These are phyloP conservation scores for Channa maculata DNA, from an alignment of 2,113 vertebrate species.

Conservation along the genomic window DNA sequence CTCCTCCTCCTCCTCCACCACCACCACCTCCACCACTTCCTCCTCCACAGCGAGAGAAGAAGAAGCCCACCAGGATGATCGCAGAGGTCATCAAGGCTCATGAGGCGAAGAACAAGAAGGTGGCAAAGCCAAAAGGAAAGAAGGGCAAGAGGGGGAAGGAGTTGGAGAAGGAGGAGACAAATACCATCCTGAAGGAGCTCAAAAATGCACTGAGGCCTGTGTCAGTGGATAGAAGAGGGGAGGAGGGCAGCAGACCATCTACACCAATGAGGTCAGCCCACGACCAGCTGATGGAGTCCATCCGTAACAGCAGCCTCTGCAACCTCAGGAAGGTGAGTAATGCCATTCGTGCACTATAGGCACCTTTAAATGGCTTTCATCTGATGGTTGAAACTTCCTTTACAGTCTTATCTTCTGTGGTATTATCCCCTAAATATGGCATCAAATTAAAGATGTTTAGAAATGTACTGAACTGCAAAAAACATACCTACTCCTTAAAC, in stretches of 20 bases:
- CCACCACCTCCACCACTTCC: constrained; percentile 60
- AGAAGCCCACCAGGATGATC: constrained; percentile 90
- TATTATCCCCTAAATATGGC: not conserved
- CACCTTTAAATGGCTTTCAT: not conserved
- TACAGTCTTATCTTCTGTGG: too few relatives aligned
- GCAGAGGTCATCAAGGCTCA: constrained; percentile 94
- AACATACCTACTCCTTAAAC: constrained; percentile 5
- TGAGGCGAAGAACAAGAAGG: constrained; percentile 84
- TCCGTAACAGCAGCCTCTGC: constrained; percentile 88
- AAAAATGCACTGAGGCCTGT: constrained; percentile 92
- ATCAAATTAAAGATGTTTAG: not conserved
- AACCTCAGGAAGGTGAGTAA: constrained; percentile 87
- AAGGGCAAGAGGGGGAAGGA: constrained; percentile 77
- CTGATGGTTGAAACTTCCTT: not conserved
- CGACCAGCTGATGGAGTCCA: constrained; percentile 95
- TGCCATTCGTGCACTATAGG: not conserved
- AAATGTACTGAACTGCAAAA: not conserved
- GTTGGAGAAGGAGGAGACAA: constrained; percentile 74
- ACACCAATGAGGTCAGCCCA: constrained; percentile 92
- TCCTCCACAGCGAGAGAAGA: constrained; percentile 63
- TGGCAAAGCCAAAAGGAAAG: constrained; percentile 85
- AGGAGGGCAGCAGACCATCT: constrained; percentile 90
- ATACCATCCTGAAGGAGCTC: constrained; percentile 90
- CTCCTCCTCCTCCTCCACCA: constrained; percentile 72
- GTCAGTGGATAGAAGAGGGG: constrained; percentile 84